phyloP scores from a whole-genome alignment of 2,888 invertebrate genomes.

The Pecten maximus region DNA sequence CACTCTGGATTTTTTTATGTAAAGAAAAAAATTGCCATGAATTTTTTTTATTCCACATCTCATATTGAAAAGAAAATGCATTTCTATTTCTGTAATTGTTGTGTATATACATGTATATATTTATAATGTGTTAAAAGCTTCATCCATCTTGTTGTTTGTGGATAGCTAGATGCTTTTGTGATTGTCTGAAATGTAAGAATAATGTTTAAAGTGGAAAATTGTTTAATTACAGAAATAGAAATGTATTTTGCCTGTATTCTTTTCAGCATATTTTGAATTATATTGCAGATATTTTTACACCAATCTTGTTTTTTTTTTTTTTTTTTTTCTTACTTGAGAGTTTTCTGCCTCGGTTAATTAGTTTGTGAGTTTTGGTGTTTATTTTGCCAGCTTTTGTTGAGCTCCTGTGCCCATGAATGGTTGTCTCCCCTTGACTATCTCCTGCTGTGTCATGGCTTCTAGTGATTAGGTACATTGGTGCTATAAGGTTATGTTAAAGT shows the following conservation, averaged over 20 bases:
- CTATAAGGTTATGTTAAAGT: neutral
- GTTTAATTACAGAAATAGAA: conserved; percentile 8
- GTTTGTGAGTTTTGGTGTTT: neutral
- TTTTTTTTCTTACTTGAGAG: neutral
- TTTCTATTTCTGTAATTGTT: neutral
- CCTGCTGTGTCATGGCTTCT: neutral
- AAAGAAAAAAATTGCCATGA: neutral
- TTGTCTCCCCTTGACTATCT: neutral
- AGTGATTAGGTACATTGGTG: neutral
- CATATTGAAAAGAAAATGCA: neutral
- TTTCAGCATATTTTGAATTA: conserved; percentile 4
- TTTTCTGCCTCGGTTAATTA: neutral
- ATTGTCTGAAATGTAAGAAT: neutral
- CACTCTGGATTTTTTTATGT: neutral
- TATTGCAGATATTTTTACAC: conserved; percentile 2
- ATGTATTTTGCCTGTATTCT: neutral
- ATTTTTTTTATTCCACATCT: neutral
- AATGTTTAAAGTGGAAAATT: neutral
- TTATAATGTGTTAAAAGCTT: neutral
- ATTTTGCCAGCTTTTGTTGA: neutral
- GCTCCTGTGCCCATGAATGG: conserved; percentile 28
- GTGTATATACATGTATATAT: neutral
- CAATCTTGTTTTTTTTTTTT: neutral
- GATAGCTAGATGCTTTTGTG: neutral
- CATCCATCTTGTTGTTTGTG: neutral